Percentiles rank a stretch among this genome's conserved stretches.
Evolutionary conservation across 2,797 vertebrate species (phyloP).

Genomic region (Acipenser oxyrinchus): DNA sequence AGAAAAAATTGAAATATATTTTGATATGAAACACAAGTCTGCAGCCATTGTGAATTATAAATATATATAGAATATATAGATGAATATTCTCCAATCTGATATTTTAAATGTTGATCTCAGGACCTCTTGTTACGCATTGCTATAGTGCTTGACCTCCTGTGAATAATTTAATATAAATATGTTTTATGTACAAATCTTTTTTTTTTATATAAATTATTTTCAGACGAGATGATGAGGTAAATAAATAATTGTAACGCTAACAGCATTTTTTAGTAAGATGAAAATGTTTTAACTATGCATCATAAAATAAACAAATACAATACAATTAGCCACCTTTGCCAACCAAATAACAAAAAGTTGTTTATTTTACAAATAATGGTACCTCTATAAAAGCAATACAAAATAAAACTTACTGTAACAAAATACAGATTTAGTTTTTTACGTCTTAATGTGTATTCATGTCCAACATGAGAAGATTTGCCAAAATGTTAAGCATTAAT

Average conservation of each 20-base stretch:
- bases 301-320: conserved; percentile 2
- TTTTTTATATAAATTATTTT: conserved; percentile 67
- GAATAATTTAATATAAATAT: conserved; percentile 69
- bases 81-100: conserved; percentile 67
- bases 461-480: too few relatives aligned
- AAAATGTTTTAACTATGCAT: conserved; percentile 16
- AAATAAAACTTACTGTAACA: neutral
- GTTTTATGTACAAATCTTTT: conserved; percentile 64
- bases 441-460: too few relatives aligned
- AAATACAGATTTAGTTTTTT: too few relatives aligned
- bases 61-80: conserved; percentile 60
- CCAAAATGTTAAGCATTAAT: too few relatives aligned
- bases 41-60: conserved; percentile 66
- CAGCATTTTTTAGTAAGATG: conserved; percentile 10
- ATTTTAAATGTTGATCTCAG: conserved; percentile 72
- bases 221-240: conserved; percentile 43
- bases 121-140: conserved; percentile 57
- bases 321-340: neutral
- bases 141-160: conserved; percentile 59
- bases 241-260: conserved; percentile 28
- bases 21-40: conserved; percentile 55
- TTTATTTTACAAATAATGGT: conserved; percentile 5
- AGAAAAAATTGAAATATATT: conserved; percentile 63
- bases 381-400: neutral
- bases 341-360: neutral